Conservation (phyloP, 1,140 invertebrate species). For the Steinernema feltiae region DNA sequence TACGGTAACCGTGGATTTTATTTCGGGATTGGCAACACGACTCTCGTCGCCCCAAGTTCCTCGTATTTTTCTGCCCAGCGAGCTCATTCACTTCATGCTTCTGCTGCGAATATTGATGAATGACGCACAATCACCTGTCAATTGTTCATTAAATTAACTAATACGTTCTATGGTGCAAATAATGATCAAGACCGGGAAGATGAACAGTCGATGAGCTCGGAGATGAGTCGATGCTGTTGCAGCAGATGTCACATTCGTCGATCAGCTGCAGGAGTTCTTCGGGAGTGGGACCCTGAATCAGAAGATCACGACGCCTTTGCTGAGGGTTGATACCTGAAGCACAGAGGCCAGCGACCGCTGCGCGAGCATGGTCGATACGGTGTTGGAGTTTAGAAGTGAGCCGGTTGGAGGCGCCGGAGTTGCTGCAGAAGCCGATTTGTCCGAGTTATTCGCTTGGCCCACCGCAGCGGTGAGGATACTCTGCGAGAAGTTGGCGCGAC, state of each 20-base stretch:
- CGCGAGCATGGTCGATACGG: constrained; percentile 17
- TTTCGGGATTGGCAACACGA: no score
- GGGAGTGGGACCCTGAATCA: constrained; percentile 74
- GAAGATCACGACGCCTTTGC: not conserved
- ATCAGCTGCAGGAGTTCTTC: constrained; percentile 80
- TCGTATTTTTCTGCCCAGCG: no score
- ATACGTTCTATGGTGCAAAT: constrained; percentile 1
- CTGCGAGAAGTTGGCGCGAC: constrained; percentile 1
- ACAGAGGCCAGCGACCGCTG: constrained; percentile 22
- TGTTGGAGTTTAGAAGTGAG: constrained; percentile 3
- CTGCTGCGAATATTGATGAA: no score
- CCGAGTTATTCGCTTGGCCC: constrained; percentile 19
- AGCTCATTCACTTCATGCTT: no score
- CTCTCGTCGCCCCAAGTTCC: no score
- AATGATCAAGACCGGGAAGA: constrained; percentile 13
- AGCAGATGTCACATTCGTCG: constrained; percentile 74
- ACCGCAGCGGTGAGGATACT: not conserved
- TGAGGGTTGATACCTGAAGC: not conserved
- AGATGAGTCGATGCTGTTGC: constrained; percentile 11
- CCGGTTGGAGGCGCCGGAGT: constrained; percentile 8
- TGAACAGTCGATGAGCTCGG: not conserved
- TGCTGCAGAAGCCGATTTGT: constrained; percentile 22
- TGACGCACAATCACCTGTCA: no score
- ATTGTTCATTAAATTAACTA: not conserved
- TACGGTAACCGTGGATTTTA: no score